phyloP scores from a whole-genome alignment of 2,888 invertebrate species.

The Zelleria hepariella region DNA sequence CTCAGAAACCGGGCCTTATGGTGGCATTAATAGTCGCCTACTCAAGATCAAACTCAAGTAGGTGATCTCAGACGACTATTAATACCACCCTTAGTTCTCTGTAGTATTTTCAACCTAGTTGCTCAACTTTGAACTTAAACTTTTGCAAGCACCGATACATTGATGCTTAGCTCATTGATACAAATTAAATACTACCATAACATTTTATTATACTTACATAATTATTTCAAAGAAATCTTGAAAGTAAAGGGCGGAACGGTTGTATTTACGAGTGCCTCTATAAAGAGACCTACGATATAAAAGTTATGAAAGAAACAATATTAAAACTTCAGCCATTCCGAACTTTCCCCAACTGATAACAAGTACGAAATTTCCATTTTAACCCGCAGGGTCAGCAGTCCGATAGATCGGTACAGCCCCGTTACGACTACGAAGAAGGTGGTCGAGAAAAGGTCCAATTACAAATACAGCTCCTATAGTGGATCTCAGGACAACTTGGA shows the following conservation, averaged over 20 bases:
- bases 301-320: not conserved
- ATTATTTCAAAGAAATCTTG: not conserved
- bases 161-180: no score
- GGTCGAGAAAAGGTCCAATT: constrained; percentile 60
- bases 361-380: not conserved
- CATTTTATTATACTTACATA: constrained; percentile 12
- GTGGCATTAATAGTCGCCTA: no score
- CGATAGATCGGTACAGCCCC: constrained; percentile 57
- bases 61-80: no score
- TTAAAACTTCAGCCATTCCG: not conserved
- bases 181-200: no score
- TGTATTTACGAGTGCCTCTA: not conserved
- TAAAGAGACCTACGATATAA: not conserved
- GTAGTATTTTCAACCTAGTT: no score
- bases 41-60: no score
- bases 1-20: no score
- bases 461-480: constrained; percentile 60
- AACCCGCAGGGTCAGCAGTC: constrained; percentile 46
- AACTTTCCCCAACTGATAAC: not conserved
- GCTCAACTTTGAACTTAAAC: no score
- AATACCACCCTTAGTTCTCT: no score
- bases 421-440: constrained; percentile 57
- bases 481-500: constrained; percentile 62
- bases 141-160: no score
- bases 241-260: no score